phyloP scores from a whole-genome alignment of 2,888 invertebrate species.

The Prosapia bicincta region DNA sequence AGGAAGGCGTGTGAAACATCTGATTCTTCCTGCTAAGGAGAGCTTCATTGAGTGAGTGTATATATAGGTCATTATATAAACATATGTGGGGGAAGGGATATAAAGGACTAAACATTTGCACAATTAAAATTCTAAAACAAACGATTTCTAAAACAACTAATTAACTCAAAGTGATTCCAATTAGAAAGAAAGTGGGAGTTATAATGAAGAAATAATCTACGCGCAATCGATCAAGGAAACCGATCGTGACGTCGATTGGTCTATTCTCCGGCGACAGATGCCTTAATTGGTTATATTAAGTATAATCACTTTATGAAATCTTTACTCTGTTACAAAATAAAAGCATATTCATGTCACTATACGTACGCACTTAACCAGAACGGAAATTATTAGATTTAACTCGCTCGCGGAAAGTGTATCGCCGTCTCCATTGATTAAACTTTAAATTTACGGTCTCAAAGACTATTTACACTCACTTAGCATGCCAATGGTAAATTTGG shows the following conservation, averaged over 20 bases:
- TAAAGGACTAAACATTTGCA: too few relatives aligned
- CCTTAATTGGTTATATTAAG: background rate
- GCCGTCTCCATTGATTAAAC: background rate
- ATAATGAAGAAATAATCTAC: background rate
- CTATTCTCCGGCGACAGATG: background rate
- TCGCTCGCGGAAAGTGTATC: background rate
- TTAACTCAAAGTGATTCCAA: background rate
- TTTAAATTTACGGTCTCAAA: background rate
- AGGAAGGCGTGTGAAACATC: too few relatives aligned
- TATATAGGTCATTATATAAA: too few relatives aligned
- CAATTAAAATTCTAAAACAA: too few relatives aligned
- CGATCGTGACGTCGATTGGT: background rate
- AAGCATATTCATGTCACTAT: background rate
- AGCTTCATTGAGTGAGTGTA: too few relatives aligned
- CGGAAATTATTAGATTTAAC: too few relatives aligned
- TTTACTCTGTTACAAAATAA: background rate
- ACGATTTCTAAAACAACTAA: too few relatives aligned
- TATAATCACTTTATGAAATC: background rate
- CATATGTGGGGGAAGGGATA: too few relatives aligned
- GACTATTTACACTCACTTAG: background rate
- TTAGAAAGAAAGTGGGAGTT: background rate
- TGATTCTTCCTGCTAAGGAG: too few relatives aligned
- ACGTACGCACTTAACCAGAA: background rate
- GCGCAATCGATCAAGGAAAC: background rate
- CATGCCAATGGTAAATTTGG: background rate